These are phyloP conservation scores for Xiphophorus maculatus DNA, from an alignment of 2,113 vertebrate species.

Conservation along the genomic window DNA sequence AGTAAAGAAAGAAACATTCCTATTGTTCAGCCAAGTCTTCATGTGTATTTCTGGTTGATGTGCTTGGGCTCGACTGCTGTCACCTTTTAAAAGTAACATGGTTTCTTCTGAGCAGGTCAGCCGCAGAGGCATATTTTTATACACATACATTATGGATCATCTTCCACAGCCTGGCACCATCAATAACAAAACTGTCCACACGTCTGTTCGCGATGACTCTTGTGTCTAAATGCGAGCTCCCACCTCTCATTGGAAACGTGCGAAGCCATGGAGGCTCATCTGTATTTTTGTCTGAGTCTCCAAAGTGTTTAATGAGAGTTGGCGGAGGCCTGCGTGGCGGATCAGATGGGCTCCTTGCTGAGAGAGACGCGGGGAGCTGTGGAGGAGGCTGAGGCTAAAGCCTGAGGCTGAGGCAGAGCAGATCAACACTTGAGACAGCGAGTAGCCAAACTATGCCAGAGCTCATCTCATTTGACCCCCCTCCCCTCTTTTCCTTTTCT, in stretches of 20 bases:
- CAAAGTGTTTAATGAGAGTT: conserved; percentile 77
- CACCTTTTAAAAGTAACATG: conserved; percentile 40
- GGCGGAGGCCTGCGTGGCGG: conserved; percentile 63
- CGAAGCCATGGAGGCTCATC: conserved; percentile 65
- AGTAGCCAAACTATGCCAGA: conserved; percentile 61
- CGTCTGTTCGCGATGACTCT: conserved; percentile 44
- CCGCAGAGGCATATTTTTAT: conserved; percentile 29
- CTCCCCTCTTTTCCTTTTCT: conserved; percentile 21
- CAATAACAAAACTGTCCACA: conserved; percentile 18
- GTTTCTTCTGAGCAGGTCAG: conserved; percentile 25
- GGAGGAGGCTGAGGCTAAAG: conserved; percentile 67
- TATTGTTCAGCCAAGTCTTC: conserved; percentile 19
- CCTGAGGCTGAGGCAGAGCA: conserved; percentile 65
- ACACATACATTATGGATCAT: conserved; percentile 11
- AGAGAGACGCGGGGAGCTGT: conserved; percentile 63
- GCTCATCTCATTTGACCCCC: conserved; percentile 51
- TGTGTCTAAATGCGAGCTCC: conserved; percentile 56
- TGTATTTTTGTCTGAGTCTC: conserved; percentile 70
- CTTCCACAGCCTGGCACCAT: conserved; percentile 32
- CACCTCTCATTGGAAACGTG: conserved; percentile 61
- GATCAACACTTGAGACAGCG: conserved; percentile 64
- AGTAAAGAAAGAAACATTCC: too few relatives aligned
- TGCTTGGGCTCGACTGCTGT: conserved; percentile 38
- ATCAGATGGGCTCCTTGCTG: conserved; percentile 76
- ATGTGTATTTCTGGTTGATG: conserved; percentile 30